Conservation (phyloP, 2,888 invertebrate genomes). For the Sisyra terminalis region DNA sequence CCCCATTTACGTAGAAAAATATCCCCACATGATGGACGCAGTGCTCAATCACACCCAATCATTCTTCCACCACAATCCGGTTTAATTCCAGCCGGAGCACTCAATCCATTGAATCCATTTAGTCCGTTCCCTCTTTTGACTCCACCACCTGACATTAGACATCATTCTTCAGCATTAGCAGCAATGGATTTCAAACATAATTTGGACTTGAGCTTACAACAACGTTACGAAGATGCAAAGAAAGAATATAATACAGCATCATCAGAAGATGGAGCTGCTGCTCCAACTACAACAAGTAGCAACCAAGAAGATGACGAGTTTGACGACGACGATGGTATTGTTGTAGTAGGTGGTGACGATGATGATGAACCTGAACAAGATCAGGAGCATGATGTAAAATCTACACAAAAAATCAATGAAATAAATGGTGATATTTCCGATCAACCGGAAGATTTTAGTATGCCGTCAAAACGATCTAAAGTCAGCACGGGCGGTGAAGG, state of each 20-base stretch:
- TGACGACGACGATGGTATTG: slow-evolving; percentile 63
- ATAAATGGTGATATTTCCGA: slow-evolving; percentile 27
- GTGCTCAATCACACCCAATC: slow-evolving; percentile 70
- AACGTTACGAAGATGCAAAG: slow-evolving; percentile 29
- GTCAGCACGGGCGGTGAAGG: slow-evolving; percentile 34
- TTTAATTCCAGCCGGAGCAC: slow-evolving; percentile 41
- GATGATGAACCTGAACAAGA: slow-evolving; percentile 31
- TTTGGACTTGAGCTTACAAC: slow-evolving; percentile 34
- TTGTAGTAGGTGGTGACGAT: slow-evolving; percentile 56
- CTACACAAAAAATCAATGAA: slow-evolving; percentile 22
- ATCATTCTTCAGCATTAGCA: slow-evolving; percentile 34
- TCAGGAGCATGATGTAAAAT: slow-evolving; percentile 10
- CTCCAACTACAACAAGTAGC: slow-evolving; percentile 18
- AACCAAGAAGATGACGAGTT: slow-evolving; percentile 35
- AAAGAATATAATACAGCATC: slow-evolving; percentile 23
- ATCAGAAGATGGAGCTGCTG: slow-evolving; percentile 15
- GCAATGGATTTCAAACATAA: slow-evolving; percentile 47
- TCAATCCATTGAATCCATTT: slow-evolving; percentile 59
- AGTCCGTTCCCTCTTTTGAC: slow-evolving; percentile 64
- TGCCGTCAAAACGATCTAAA: slow-evolving; percentile 44
- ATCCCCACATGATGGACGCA: slow-evolving; percentile 84
- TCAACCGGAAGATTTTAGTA: slow-evolving; percentile 52
- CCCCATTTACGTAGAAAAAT: slow-evolving; percentile 87
- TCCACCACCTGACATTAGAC: slow-evolving; percentile 46
- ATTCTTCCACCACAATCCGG: slow-evolving; percentile 58